Percentiles rank a stretch among this genome's conserved stretches.
These are phyloP conservation scores for Phaetusa simplex DNA, from an alignment of 2,113 vertebrate species.

Conservation along the genomic window DNA sequence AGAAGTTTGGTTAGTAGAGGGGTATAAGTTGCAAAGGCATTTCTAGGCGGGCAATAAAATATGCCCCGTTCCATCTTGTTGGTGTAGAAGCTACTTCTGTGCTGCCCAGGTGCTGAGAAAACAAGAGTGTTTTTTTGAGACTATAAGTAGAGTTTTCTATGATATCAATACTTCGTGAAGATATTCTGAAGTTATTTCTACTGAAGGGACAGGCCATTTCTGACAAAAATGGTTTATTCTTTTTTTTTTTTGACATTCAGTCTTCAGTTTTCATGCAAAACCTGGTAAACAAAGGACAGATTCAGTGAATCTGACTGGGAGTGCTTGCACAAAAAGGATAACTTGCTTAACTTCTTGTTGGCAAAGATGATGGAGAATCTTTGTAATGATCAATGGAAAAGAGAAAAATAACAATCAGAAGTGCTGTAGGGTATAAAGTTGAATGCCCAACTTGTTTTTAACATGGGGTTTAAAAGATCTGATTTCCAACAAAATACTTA, in stretches of 20 bases:
- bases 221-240: not conserved
- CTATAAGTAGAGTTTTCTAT: not conserved
- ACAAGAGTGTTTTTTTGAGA: not conserved
- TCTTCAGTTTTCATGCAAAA: not conserved
- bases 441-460: not conserved
- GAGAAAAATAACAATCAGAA: not conserved
- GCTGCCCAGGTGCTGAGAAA: not conserved
- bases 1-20: not conserved
- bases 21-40: not conserved
- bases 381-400: not conserved
- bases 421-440: not conserved
- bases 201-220: not conserved
- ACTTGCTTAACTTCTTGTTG: not conserved
- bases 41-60: not conserved
- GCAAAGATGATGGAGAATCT: conserved; percentile 9
- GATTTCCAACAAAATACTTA: not conserved
- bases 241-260: not conserved
- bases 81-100: not conserved
- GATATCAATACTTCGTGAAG: not conserved
- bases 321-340: not conserved
- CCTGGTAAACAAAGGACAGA: not conserved
- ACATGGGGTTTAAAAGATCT: not conserved
- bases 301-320: not conserved
- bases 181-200: not conserved
- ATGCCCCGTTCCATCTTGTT: not conserved